phyloP scores from a whole-genome alignment of 2,113 vertebrate genomes.

The Daubentonia madagascariensis region DNA sequence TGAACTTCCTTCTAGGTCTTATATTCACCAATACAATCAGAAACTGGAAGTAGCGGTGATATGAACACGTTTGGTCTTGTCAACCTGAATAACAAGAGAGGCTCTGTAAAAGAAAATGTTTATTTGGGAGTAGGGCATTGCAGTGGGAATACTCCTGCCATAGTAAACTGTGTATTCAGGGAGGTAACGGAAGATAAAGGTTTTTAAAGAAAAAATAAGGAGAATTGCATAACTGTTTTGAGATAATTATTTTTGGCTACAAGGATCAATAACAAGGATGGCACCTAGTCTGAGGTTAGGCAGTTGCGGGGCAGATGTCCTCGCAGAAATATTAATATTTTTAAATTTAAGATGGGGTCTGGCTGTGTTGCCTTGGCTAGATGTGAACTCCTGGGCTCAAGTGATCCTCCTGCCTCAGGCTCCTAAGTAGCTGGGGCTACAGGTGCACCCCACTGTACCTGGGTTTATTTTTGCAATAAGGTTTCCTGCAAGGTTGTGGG shows the following conservation, averaged over 20 bases:
- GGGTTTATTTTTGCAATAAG: background rate
- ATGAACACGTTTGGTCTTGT: background rate
- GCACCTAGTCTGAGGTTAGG: background rate
- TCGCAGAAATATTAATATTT: background rate
- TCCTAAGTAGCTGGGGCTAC: background rate
- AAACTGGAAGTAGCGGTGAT: constrained; percentile 5
- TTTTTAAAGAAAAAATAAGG: background rate
- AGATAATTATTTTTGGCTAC: background rate
- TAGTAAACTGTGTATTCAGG: background rate
- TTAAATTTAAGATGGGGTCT: background rate
- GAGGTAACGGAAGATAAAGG: background rate
- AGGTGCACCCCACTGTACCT: background rate
- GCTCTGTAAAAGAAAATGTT: background rate
- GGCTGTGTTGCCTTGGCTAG: background rate
- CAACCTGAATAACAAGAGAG: background rate
- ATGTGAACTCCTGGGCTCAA: background rate
- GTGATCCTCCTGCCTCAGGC: background rate
- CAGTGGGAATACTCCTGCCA: background rate
- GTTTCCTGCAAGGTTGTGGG: background rate
- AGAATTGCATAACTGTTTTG: background rate
- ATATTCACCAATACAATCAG: background rate
- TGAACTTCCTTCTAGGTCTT: background rate
- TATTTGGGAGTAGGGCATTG: background rate
- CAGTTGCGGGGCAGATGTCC: background rate
- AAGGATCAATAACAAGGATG: background rate